These are phyloP conservation scores for Orchesella cincta DNA, from an alignment of 1,140 invertebrate genomes.

Conservation along the genomic window DNA sequence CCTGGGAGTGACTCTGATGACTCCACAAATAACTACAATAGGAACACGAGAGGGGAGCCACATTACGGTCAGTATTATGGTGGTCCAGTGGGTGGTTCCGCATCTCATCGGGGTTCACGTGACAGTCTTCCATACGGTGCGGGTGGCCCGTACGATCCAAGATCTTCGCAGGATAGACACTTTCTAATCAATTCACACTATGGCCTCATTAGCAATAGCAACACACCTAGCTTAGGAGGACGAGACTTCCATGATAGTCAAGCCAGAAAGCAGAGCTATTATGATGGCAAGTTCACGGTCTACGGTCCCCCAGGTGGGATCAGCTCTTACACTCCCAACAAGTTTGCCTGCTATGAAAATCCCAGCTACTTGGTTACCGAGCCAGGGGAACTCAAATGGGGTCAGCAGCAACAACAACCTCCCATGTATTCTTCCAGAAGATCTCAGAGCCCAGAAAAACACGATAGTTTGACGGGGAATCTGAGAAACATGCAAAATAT, in stretches of 20 bases:
- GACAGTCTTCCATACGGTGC: slow-evolving; percentile 10
- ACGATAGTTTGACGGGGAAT: slow-evolving; percentile 46
- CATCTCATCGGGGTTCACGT: neutral
- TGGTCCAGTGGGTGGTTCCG: neutral
- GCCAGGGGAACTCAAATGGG: slow-evolving; percentile 46
- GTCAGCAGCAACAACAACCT: neutral
- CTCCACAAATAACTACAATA: slow-evolving; percentile 41
- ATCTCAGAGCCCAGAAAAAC: slow-evolving; percentile 44
- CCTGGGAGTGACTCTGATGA: slow-evolving; percentile 48
- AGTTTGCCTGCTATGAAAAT: slow-evolving; percentile 50
- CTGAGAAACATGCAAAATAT: slow-evolving; percentile 50
- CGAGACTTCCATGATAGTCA: neutral
- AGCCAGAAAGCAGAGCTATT: slow-evolving; percentile 1
- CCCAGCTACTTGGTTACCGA: slow-evolving; percentile 50
- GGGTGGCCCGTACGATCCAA: neutral
- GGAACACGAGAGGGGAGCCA: neutral
- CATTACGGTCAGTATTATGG: neutral
- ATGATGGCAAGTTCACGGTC: neutral
- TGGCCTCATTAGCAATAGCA: slow-evolving; percentile 19
- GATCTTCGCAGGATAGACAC: neutral
- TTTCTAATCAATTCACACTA: slow-evolving; percentile 26
- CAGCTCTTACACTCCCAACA: slow-evolving; percentile 39
- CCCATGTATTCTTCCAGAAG: slow-evolving; percentile 22
- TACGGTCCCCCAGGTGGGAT: slow-evolving; percentile 24
- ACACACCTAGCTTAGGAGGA: neutral